Conservation (phyloP, 2,797 vertebrate species). For the Sebastolobus alascanus region DNA sequence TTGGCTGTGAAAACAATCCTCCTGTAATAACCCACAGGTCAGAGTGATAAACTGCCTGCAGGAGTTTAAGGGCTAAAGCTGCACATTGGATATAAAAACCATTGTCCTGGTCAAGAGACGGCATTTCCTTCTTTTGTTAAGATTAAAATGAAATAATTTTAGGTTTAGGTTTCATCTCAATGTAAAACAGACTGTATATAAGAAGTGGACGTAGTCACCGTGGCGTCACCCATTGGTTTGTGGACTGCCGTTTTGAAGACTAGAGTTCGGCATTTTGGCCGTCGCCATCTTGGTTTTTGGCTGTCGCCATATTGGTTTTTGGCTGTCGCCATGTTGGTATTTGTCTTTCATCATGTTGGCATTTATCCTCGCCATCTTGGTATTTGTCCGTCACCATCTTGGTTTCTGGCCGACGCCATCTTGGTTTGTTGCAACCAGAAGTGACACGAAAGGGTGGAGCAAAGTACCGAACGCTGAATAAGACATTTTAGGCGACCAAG, state of each 20-base stretch:
- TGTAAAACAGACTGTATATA: too few species aligned
- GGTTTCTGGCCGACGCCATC: too few species aligned
- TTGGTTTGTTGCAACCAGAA: neutral
- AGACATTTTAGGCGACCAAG: neutral
- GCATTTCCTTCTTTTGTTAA: too few species aligned
- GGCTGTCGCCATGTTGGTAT: too few species aligned
- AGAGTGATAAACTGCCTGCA: conserved; percentile 32
- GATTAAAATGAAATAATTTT: too few species aligned
- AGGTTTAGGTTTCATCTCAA: neutral
- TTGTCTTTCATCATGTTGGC: too few species aligned
- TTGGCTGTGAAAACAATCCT: conserved; percentile 26
- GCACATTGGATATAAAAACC: conserved; percentile 11
- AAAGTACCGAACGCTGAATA: neutral
- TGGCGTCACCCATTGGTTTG: neutral
- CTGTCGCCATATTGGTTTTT: too few species aligned
- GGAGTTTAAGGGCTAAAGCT: neutral
- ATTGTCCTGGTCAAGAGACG: neutral
- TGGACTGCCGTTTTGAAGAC: neutral
- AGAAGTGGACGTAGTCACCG: neutral
- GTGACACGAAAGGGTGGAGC: neutral
- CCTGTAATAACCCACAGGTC: conserved; percentile 7
- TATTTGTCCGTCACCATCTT: too few species aligned
- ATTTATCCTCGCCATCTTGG: too few species aligned
- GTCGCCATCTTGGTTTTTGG: neutral
- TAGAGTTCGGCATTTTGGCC: neutral